phyloP scores from a whole-genome alignment of 2,113 vertebrate species.

The Rhinoptilus africanus region DNA sequence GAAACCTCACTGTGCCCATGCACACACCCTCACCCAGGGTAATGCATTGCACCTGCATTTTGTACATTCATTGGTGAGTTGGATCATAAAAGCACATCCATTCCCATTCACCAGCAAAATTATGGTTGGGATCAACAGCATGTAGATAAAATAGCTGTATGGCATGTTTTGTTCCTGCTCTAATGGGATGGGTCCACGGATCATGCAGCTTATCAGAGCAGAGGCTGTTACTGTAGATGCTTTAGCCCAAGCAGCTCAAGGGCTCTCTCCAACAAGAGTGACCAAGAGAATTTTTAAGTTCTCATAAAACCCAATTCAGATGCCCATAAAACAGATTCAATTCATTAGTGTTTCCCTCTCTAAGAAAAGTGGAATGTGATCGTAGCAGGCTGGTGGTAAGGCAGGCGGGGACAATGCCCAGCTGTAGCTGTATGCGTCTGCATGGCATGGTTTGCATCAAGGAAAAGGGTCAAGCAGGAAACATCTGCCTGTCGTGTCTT shows the following conservation, averaged over 20 bases:
- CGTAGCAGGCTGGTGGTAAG: not conserved
- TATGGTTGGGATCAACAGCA: not conserved
- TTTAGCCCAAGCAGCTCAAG: not conserved
- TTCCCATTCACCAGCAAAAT: not conserved
- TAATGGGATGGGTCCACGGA: fast-evolving
- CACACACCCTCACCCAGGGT: not conserved
- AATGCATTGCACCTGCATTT: not conserved
- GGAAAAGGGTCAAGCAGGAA: not conserved
- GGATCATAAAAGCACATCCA: not conserved
- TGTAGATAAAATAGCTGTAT: not conserved
- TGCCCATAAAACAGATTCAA: not conserved
- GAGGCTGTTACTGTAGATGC: not conserved
- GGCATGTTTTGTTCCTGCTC: not conserved
- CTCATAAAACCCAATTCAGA: not conserved
- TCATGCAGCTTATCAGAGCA: not conserved
- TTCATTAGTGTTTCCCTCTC: not conserved
- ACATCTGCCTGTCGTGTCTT: not conserved
- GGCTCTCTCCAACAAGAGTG: not conserved
- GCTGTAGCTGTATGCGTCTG: not conserved
- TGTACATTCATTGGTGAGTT: not conserved
- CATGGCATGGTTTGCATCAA: not conserved
- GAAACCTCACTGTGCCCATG: not conserved
- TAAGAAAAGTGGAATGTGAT: not conserved
- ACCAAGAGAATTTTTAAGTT: not conserved
- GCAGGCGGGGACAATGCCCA: not conserved